Evolutionary conservation across 1,140 invertebrate genomes (phyloP).

Genomic region (Medauroidea extradentata): DNA sequence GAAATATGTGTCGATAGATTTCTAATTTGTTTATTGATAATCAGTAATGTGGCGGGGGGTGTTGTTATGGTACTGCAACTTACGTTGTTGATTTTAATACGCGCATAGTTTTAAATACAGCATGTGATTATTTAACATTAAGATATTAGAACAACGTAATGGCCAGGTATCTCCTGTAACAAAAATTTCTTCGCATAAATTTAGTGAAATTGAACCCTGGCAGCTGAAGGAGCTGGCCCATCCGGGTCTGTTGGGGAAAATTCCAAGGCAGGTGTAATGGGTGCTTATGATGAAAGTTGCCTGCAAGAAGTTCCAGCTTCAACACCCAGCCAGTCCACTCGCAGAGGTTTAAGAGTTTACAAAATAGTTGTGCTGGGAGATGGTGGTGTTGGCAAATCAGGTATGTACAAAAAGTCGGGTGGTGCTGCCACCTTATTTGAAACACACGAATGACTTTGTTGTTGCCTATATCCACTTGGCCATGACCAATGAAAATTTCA

Average conservation of each 20-base stretch:
- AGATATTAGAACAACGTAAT: too few relatives aligned
- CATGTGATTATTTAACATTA: too few relatives aligned
- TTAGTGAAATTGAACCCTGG: background rate
- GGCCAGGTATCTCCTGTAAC: too few relatives aligned
- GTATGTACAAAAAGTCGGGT: slow-evolving; percentile 34
- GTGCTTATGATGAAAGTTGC: background rate
- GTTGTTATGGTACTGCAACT: too few relatives aligned
- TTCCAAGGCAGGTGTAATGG: slow-evolving; percentile 1
- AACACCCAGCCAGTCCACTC: slow-evolving; percentile 44
- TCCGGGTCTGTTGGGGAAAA: background rate
- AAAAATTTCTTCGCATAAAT: too few relatives aligned
- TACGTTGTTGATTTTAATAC: too few relatives aligned
- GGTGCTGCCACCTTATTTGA: background rate
- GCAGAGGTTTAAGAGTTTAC: slow-evolving; percentile 68
- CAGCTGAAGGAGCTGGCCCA: slow-evolving; percentile 6
- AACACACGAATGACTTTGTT: background rate
- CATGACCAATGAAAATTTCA: background rate
- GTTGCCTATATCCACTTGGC: too few relatives aligned
- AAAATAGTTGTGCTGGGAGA: slow-evolving; percentile 81
- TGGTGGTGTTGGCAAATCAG: slow-evolving; percentile 79
- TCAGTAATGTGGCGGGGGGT: too few relatives aligned
- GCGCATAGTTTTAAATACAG: too few relatives aligned
- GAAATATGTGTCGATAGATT: too few relatives aligned
- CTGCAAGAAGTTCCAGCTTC: slow-evolving; percentile 40
- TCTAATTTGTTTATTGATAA: too few relatives aligned